phyloP scores from a whole-genome alignment of 2,888 invertebrate species.

The Ophion costatus region DNA sequence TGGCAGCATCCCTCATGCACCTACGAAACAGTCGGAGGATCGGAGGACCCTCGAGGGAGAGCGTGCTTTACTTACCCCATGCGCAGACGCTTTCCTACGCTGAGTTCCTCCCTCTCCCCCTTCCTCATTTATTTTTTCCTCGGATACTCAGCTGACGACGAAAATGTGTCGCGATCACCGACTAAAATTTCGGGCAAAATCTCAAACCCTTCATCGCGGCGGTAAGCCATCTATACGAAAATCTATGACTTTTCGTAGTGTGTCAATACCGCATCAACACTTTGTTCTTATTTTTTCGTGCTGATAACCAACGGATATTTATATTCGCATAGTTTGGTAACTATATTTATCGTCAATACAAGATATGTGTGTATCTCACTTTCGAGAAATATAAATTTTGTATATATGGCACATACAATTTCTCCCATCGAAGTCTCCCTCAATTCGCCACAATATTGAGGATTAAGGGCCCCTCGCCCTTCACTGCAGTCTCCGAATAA shows the following conservation, averaged over 20 bases:
- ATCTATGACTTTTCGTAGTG: neutral
- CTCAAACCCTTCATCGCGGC: conserved; percentile 10
- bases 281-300: neutral
- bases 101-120: conserved; percentile 11
- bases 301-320: no score
- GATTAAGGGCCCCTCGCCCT: no score
- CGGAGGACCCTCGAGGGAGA: conserved; percentile 53
- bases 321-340: no score
- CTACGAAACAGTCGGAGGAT: conserved; percentile 60
- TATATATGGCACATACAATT: no score
- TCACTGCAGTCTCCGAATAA: no score
- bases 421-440: no score
- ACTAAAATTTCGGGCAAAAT: neutral
- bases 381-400: no score
- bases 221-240: neutral
- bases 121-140: neutral
- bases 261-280: neutral
- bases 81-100: conserved; percentile 67
- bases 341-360: no score
- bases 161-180: conserved; percentile 32
- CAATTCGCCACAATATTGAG: no score
- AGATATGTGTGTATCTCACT: no score
- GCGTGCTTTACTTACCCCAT: conserved; percentile 38
- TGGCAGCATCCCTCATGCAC: conserved; percentile 70
- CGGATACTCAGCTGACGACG: neutral